Conservation (phyloP, 2,888 invertebrate genomes). For the Vesta saturnalis region DNA sequence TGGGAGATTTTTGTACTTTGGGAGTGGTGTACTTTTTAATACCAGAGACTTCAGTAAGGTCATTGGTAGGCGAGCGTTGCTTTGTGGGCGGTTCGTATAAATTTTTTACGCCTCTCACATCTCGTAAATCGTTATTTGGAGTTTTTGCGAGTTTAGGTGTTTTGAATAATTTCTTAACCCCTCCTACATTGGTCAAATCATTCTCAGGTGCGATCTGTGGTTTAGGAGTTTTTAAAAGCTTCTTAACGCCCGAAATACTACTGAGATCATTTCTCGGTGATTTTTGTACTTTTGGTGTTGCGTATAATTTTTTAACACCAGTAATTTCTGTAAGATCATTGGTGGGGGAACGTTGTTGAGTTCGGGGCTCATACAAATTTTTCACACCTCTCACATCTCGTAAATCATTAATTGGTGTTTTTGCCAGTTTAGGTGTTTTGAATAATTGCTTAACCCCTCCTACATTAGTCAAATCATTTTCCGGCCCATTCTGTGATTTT, state of each 20-base stretch:
- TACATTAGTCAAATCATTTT: slow-evolving; percentile 45
- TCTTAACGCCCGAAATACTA: slow-evolving; percentile 51
- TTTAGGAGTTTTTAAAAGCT: slow-evolving; percentile 41
- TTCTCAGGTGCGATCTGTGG: slow-evolving; percentile 41
- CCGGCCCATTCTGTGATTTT: neutral
- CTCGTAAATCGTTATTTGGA: slow-evolving; percentile 56
- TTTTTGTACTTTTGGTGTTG: slow-evolving; percentile 27
- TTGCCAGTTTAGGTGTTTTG: slow-evolving; percentile 40
- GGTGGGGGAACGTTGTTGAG: slow-evolving; percentile 43
- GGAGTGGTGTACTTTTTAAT: slow-evolving; percentile 54
- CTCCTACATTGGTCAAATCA: slow-evolving; percentile 27
- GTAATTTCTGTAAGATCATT: slow-evolving; percentile 19
- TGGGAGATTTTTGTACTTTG: slow-evolving; percentile 52
- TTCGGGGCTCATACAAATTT: slow-evolving; percentile 44
- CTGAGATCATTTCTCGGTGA: slow-evolving; percentile 55
- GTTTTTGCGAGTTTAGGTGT: slow-evolving; percentile 42
- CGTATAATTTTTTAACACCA: slow-evolving; percentile 31
- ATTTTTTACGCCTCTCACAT: slow-evolving; percentile 61
- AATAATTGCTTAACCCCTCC: neutral
- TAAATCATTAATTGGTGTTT: slow-evolving; percentile 51
- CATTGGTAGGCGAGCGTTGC: slow-evolving; percentile 25
- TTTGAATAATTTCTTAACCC: slow-evolving; percentile 23
- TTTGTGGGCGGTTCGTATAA: slow-evolving; percentile 46
- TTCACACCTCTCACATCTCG: slow-evolving; percentile 44
- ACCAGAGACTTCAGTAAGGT: slow-evolving; percentile 46